Evolutionary conservation across 1,140 invertebrate genomes (phyloP).

Genomic region (Schlechtendalia chinensis): DNA sequence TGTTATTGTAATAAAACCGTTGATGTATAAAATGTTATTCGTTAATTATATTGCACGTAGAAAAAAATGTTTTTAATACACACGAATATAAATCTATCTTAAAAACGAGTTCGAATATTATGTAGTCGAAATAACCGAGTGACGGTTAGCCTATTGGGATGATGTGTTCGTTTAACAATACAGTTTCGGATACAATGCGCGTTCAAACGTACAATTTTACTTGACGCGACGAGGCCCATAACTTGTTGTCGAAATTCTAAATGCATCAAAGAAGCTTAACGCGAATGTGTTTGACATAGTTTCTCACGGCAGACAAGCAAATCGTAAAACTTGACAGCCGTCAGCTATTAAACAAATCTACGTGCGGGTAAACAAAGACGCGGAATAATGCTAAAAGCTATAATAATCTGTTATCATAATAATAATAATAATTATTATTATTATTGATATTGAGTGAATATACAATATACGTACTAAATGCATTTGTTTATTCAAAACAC

Average conservation of each 20-base stretch:
- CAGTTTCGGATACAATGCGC: not conserved
- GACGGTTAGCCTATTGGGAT: no score
- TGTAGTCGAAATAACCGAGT: not conserved
- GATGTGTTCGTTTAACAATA: not conserved
- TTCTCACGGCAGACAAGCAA: not conserved
- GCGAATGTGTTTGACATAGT: constrained; percentile 16
- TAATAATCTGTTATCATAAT: no score
- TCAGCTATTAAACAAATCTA: constrained; percentile 7
- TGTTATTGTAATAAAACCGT: not conserved
- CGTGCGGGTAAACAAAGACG: not conserved
- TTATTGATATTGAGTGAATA: not conserved
- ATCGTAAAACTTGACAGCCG: constrained; percentile 4
- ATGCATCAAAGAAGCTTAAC: constrained; percentile 31
- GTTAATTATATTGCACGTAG: not conserved
- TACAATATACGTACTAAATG: not conserved
- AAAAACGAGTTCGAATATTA: no score
- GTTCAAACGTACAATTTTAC: not conserved
- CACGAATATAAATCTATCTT: no score
- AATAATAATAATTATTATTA: no score
- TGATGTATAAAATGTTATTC: not conserved
- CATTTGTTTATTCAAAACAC: not conserved
- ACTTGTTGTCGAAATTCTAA: constrained; percentile 14
- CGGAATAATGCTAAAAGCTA: not conserved
- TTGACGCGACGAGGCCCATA: no score
- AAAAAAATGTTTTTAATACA: not conserved